phyloP scores from a whole-genome alignment of 1,140 invertebrate genomes.

The Adoxophyes honmai region DNA sequence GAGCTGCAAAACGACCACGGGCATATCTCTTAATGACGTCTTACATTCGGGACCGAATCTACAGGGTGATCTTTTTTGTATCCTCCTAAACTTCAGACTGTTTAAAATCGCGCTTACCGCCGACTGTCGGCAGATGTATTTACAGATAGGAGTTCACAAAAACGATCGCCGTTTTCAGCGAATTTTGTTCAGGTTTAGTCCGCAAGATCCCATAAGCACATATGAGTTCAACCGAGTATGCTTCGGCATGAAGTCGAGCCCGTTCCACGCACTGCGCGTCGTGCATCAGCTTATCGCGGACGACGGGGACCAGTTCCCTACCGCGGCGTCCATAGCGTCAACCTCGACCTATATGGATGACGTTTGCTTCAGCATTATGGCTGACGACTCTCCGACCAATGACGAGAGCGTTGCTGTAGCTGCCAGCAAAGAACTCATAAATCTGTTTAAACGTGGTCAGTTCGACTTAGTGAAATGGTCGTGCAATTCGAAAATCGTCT shows the following conservation, averaged over 20 bases:
- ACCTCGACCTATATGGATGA: conserved; percentile 19
- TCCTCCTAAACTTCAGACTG: conserved; percentile 29
- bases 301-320: conserved; percentile 16
- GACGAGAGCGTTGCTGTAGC: too few relatives aligned
- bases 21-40: conserved; percentile 13
- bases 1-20: background rate
- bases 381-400: too few relatives aligned
- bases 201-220: conserved; percentile 15
- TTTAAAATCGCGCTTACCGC: conserved; percentile 29
- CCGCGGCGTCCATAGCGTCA: background rate
- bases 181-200: conserved; percentile 40
- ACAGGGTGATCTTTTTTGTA: conserved; percentile 15
- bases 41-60: conserved; percentile 16
- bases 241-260: conserved; percentile 44
- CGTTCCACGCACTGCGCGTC: conserved; percentile 40
- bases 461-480: too few relatives aligned
- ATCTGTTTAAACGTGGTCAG: too few relatives aligned
- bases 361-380: too few relatives aligned
- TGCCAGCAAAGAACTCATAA: too few relatives aligned
- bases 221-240: conserved; percentile 45
- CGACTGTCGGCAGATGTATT: conserved; percentile 47
- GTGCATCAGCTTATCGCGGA: conserved; percentile 38
- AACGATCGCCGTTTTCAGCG: background rate
- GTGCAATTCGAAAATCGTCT: too few relatives aligned
- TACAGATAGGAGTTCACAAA: conserved; percentile 31